Evolutionary conservation across 2,888 invertebrate genomes (phyloP).

Genomic region (Cryptus armator): DNA sequence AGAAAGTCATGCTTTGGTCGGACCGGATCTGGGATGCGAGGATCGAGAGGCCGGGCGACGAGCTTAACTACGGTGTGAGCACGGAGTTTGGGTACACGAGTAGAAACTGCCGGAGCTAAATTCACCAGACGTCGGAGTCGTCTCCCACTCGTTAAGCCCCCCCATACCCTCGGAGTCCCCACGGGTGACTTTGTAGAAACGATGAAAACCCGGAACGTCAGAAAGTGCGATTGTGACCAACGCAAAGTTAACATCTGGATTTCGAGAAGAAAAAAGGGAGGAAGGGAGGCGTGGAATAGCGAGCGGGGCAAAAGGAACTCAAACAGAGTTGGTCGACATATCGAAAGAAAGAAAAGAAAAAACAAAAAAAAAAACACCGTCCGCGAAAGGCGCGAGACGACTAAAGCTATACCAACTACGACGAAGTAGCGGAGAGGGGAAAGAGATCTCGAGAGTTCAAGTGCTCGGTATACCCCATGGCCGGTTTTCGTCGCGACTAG

Average conservation of each 20-base stretch:
- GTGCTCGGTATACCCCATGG: constrained; percentile 67
- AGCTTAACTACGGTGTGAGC: neutral
- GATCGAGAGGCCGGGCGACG: neutral
- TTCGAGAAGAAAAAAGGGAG: neutral
- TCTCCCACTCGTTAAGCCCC: constrained; percentile 26
- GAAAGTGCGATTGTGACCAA: constrained; percentile 59
- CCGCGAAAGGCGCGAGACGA: constrained; percentile 30
- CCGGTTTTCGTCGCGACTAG: constrained; percentile 69
- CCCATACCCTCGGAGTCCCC: neutral
- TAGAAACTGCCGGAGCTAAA: neutral
- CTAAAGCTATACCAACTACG: constrained; percentile 2
- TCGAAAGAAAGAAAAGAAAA: constrained; percentile 47
- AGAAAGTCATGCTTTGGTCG: constrained; percentile 43
- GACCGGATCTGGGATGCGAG: constrained; percentile 6
- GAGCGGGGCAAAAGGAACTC: constrained; percentile 7
- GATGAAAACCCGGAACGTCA: constrained; percentile 44
- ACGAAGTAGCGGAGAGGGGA: neutral
- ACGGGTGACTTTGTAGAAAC: neutral
- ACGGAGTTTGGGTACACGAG: neutral
- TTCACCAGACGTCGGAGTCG: neutral
- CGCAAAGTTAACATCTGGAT: constrained; percentile 52
- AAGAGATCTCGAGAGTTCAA: constrained; percentile 71
- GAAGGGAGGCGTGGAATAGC: neutral
- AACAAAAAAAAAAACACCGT: constrained; percentile 10
- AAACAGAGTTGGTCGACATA: constrained; percentile 32